Evolutionary conservation across 2,113 vertebrate genomes (phyloP), one percentile per base, ranked within the genome.

Genomic region (Eupsittula cactorum): DNA sequence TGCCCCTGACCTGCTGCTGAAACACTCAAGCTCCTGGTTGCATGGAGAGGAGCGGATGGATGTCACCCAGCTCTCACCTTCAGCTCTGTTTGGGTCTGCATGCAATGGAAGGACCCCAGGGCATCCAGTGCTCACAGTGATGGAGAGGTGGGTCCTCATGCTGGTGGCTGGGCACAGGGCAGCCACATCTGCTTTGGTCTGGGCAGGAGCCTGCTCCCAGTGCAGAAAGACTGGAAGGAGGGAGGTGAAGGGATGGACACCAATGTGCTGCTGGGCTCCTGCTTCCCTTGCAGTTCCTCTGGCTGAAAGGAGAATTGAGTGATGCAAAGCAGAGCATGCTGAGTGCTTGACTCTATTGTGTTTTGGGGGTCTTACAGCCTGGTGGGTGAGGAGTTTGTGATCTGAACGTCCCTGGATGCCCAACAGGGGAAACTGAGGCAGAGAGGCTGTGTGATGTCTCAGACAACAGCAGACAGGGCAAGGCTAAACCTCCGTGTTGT

Each of bases 401-500:
- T 7, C 3, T 6, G n/a, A 28, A 33, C 10, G n/a, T 27, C 44
- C 65, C 60, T 25, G 29, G 15, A 6, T n/a, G 49, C 1, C 25
- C 2, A 0, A 1, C 5, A 39, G 27, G 50, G 60, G 93, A 95
- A 91, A 55, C 64, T 60, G 90, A 92, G 94, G 90, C 88, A 93
- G 67, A 6, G 75, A 55, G 28, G 31, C 28, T 82, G 74, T 37
- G 15, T 13, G 74, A n/a, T 62, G 62, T 31, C 39, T 67, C n/a
- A 12, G 53, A 29, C 17, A 49, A 8, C 6, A 24, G 29, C 33
- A 85, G 37, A 42, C 39, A 44, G n/a, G 46, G 24, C 49, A 59
- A 75, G 33, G 46, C 15, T 65, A 9, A 68, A 62, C 14, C 20
- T 35, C 31, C 1, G 0, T 0, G 0, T 10, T 60, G 44, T 80